Evolutionary conservation across 2,888 invertebrate species (phyloP), one percentile per base, ranked within the genome.

Genomic region (Antitype chi): DNA sequence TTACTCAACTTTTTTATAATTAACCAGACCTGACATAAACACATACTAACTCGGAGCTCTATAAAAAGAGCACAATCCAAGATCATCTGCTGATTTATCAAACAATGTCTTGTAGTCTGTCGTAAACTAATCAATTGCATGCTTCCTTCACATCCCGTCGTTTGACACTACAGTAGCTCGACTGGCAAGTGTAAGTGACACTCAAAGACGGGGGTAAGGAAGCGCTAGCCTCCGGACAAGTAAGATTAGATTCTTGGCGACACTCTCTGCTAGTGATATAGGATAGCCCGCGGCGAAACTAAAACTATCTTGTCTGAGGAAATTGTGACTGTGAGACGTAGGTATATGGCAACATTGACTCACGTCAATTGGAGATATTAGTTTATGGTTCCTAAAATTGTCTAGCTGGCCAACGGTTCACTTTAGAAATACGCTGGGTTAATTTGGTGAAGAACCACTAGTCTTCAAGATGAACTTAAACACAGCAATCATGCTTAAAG

Each of bases 181-280:
- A 57, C 67, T 32, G n/a, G 55, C 63, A 25, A 55, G 70, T 86
- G 86, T 73, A n/a, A 68, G 73, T 81, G 77, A 79, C 86, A 80
- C 60, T 71, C 70, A 70, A 38, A 77, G 82, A 80, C 79, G 28
- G 25, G 79, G 85, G 84, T 76, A 25, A 32, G 79, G 78, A 86
- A 75, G 55, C 64, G 68, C 69, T 38, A n/a, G 86, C 86, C 86
- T 25, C 73, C n/a, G 83, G 88, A 69, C 73, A 67, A 43, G 68
- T 60, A 68, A 85, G 86, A 88, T 88, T 86, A 76, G 81, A 70
- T 84, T 87, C 85, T 84, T 88, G 74, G 74, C 38, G 83, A 83
- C 85, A 84, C 74, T 74, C 79, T 66, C 81, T 74, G 83, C 43
- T 23, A 32, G 62, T 76, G 84, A 82, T 74, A 43, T 47, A 32